phyloP scores from a whole-genome alignment of 1,140 invertebrate species.

The Lineus longissimus region DNA sequence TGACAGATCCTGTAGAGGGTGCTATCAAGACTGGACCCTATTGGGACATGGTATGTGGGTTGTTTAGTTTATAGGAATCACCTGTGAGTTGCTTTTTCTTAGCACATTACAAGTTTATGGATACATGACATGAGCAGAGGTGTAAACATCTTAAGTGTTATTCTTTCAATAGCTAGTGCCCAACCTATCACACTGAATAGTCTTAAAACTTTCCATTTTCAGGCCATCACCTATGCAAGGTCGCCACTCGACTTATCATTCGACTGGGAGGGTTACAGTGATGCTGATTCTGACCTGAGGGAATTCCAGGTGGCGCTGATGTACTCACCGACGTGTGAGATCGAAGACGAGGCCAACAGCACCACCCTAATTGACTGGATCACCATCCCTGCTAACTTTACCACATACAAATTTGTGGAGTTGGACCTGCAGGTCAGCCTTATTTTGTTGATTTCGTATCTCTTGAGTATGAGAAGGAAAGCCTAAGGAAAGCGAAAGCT shows the following conservation, averaged over 20 bases:
- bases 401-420: constrained; percentile 26
- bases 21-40: constrained; percentile 24
- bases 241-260: constrained; percentile 14
- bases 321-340: constrained; percentile 19
- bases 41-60: constrained; percentile 26
- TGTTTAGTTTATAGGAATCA: too few species aligned
- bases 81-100: neutral
- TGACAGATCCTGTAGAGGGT: constrained; percentile 20
- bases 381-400: constrained; percentile 15
- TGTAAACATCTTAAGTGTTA: too few species aligned
- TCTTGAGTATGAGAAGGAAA: too few species aligned
- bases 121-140: too few species aligned
- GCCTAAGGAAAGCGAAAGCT: too few species aligned
- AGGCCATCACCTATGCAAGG: constrained; percentile 27
- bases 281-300: constrained; percentile 26
- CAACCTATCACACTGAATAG: too few species aligned
- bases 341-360: neutral
- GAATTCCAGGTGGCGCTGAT: constrained; percentile 20
- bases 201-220: too few species aligned
- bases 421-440: constrained; percentile 19
- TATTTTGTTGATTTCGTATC: too few species aligned
- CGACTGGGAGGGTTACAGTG: constrained; percentile 26
- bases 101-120: too few species aligned
- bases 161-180: too few species aligned
- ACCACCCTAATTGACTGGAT: constrained; percentile 18